Percentiles rank a stretch among this genome's conserved stretches.
These are phyloP conservation scores for Piaya cayana DNA, from an alignment of 2,113 vertebrate genomes.

Conservation along the genomic window DNA sequence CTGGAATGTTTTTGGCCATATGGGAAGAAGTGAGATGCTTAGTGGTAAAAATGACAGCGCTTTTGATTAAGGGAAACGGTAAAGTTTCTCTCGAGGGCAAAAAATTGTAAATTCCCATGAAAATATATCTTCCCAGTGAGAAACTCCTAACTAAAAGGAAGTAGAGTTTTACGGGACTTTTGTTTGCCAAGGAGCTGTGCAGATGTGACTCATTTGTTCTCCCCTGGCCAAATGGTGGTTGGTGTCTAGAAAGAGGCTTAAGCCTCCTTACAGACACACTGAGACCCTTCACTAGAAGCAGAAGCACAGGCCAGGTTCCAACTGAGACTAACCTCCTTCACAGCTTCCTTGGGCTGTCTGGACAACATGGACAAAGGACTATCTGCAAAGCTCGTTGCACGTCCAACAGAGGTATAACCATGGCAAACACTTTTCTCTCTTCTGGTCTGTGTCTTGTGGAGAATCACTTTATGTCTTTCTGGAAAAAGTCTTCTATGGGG, in stretches of 20 bases:
- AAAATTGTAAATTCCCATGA: conserved; percentile 56
- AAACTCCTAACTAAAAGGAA: conserved; percentile 16
- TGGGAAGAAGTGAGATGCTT: conserved; percentile 36
- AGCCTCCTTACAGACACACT: background rate
- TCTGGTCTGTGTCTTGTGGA: background rate
- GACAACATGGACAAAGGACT: background rate
- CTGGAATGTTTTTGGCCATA: conserved; percentile 16
- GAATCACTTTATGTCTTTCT: background rate
- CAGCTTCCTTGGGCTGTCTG: background rate
- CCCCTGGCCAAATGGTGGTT: conserved; percentile 6
- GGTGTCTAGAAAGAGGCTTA: conserved; percentile 50
- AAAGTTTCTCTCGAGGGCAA: conserved; percentile 45
- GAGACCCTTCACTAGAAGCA: background rate
- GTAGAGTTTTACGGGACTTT: conserved; percentile 25
- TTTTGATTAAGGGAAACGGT: conserved; percentile 43
- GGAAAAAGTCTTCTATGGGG: background rate
- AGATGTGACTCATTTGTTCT: conserved; percentile 57
- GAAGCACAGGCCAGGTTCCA: background rate
- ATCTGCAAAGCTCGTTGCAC: background rate
- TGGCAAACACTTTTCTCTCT: background rate
- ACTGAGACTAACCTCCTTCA: background rate
- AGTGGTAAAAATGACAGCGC: conserved; percentile 37
- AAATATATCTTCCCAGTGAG: conserved; percentile 50
- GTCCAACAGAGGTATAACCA: fast-evolving
- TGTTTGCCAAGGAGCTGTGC: background rate